phyloP scores from a whole-genome alignment of 2,797 vertebrate species.

The Schizothorax lantsangensis region DNA sequence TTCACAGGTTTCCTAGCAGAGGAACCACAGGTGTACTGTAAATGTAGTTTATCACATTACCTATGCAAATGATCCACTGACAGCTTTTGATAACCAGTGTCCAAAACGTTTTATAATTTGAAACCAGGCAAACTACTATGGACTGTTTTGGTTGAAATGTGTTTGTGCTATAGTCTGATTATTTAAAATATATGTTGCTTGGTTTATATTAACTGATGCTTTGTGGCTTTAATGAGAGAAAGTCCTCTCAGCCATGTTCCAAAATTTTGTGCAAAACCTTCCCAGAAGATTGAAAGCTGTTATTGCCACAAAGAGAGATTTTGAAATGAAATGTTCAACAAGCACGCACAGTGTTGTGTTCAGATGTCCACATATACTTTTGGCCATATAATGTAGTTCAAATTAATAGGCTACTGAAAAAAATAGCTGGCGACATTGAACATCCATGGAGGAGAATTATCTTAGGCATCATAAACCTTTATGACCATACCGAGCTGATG shows the following conservation, averaged over 20 bases:
- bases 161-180: neutral
- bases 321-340: neutral
- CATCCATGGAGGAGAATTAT: constrained; percentile 48
- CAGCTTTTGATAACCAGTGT: neutral
- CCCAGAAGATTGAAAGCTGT: neutral
- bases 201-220: neutral
- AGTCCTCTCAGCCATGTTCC: neutral
- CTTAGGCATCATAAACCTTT: constrained; percentile 51
- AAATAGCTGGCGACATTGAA: constrained; percentile 46
- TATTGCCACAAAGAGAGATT: neutral
- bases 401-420: constrained; percentile 47
- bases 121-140: neutral
- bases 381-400: constrained; percentile 15
- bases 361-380: constrained; percentile 14
- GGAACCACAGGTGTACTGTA: neutral
- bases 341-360: constrained; percentile 3
- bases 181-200: neutral
- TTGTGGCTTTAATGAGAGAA: neutral
- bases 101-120: neutral
- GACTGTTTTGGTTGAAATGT: neutral
- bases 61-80: neutral
- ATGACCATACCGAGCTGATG: constrained; percentile 49
- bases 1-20: neutral
- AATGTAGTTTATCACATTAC: neutral
- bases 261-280: neutral